A percentile compares a stretch with the other conserved stretches of the same genome.
Evolutionary conservation across 2,113 vertebrate genomes (phyloP).

Genomic region (Leucopsar rothschildi): DNA sequence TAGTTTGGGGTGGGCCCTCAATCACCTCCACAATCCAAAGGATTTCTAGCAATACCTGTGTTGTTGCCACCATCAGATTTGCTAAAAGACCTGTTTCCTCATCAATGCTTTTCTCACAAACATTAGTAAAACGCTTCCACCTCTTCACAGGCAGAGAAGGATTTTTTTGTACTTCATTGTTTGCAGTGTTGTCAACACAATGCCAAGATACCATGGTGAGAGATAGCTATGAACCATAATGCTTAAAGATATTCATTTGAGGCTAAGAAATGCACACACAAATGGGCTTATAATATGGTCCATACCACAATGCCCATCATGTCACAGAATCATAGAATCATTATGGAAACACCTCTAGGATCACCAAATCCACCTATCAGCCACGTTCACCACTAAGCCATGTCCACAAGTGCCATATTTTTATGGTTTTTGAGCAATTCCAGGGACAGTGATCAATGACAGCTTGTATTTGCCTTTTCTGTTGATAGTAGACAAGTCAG

Average conservation of each 20-base stretch:
- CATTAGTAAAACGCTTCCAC: not conserved
- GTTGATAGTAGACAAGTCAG: not conserved
- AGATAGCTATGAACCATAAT: not conserved
- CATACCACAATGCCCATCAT: not conserved
- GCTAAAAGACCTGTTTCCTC: not conserved
- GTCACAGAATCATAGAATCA: not conserved
- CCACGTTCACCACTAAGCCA: accelerated
- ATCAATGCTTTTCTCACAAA: not conserved
- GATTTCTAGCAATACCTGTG: not conserved
- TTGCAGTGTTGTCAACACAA: not conserved
- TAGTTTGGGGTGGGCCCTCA: not conserved
- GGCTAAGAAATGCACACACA: not conserved
- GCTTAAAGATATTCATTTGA: not conserved
- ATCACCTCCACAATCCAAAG: not conserved
- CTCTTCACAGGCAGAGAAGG: not conserved
- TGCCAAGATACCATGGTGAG: not conserved
- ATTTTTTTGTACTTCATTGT: not conserved
- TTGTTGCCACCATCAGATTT: not conserved
- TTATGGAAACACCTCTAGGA: not conserved
- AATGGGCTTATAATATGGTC: not conserved
- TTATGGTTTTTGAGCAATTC: not conserved
- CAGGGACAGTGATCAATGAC: not conserved
- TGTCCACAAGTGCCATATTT: not conserved
- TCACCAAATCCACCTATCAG: not conserved
- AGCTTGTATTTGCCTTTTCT: not conserved